These are phyloP conservation scores for Phocoena phocoena DNA, from an alignment of 2,113 vertebrate genomes.

Conservation along the genomic window DNA sequence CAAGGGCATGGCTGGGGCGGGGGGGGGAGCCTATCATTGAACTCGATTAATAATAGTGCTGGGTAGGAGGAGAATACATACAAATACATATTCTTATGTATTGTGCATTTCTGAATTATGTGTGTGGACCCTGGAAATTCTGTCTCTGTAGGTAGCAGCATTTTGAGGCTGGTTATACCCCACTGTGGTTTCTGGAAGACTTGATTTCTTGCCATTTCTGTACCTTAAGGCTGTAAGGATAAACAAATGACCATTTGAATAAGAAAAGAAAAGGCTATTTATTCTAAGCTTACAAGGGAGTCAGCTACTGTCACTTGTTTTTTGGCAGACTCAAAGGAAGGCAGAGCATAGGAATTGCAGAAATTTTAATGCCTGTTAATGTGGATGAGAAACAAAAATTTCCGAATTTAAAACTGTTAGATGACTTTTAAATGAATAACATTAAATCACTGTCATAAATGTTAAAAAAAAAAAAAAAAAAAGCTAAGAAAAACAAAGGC, in stretches of 20 bases:
- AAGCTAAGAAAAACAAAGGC: neutral
- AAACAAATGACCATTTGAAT: neutral
- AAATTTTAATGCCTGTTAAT: constrained; percentile 61
- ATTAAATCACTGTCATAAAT: constrained; percentile 51
- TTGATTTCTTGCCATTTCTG: neutral
- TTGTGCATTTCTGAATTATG: neutral
- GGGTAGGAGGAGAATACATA: neutral
- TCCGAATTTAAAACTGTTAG: constrained; percentile 52
- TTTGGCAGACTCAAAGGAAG: neutral
- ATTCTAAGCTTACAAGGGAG: neutral
- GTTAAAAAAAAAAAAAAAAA: neutral
- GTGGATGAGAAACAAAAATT: constrained; percentile 47
- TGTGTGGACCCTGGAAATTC: neutral
- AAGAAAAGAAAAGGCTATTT: neutral
- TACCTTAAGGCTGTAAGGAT: neutral
- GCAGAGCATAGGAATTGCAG: constrained; percentile 31
- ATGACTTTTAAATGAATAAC: constrained; percentile 52
- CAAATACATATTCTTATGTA: neutral
- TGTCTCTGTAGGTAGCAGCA: neutral
- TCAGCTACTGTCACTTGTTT: neutral
- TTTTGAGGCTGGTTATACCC: neutral
- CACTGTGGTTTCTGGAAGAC: neutral
- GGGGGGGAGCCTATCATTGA: neutral
- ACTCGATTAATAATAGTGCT: neutral
- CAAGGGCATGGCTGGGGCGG: no score